Conservation (phyloP, 2,888 invertebrate genomes). For the Ochropleura plecta region DNA sequence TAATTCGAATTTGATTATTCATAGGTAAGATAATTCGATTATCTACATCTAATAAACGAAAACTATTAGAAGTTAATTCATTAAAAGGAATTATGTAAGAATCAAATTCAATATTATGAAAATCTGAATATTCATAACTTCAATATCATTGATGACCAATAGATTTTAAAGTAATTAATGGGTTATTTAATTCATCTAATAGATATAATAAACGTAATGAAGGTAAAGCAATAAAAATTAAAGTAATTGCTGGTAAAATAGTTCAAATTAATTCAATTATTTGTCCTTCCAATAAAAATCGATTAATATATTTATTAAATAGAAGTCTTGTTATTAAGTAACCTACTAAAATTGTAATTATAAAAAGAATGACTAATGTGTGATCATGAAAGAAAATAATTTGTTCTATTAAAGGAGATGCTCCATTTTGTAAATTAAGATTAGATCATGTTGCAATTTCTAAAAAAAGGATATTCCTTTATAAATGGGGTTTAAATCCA, state of each 20-base stretch:
- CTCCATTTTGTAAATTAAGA: conserved; percentile 91
- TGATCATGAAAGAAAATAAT: conserved; percentile 92
- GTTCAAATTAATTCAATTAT: conserved; percentile 92
- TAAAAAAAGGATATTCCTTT: conserved; percentile 92
- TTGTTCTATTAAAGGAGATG: conserved; percentile 92
- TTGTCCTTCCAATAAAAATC: conserved; percentile 90
- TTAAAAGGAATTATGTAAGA: conserved; percentile 90
- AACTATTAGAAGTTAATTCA: conserved; percentile 80
- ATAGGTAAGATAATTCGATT: conserved; percentile 91
- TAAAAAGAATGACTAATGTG: conserved; percentile 90
- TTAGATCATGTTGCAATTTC: conserved; percentile 91
- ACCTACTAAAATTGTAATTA: conserved; percentile 91
- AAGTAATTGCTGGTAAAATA: conserved; percentile 90
- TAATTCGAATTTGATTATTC: conserved; percentile 91
- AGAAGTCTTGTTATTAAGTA: conserved; percentile 90
- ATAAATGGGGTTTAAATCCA: conserved; percentile 93
- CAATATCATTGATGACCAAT: conserved; percentile 93
- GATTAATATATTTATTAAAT: conserved; percentile 90
- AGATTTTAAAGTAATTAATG: conserved; percentile 91
- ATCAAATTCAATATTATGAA: conserved; percentile 91
- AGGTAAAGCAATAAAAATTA: conserved; percentile 92
- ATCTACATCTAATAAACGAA: conserved; percentile 92
- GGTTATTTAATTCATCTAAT: conserved; percentile 91
- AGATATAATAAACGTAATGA: conserved; percentile 91
- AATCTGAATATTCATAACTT: conserved; percentile 92